phyloP scores from a whole-genome alignment of 2,113 vertebrate genomes.

The Lichenostomus cassidix region DNA sequence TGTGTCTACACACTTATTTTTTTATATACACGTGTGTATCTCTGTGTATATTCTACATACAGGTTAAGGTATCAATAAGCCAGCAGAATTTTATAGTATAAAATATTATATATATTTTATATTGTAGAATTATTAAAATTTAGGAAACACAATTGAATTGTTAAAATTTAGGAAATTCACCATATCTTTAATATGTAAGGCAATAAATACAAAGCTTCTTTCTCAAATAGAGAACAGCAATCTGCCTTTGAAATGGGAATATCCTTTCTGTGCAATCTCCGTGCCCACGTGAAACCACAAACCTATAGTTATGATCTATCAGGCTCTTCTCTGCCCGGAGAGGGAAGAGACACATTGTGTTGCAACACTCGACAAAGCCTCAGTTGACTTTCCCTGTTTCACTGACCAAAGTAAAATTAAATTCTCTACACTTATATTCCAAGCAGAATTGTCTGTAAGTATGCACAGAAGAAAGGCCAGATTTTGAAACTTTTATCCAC shows the following conservation, averaged over 20 bases:
- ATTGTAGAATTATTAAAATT: not conserved
- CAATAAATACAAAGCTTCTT: not conserved
- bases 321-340: not conserved
- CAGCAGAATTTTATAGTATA: not conserved
- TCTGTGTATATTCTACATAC: not conserved
- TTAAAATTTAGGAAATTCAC: not conserved
- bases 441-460: not conserved
- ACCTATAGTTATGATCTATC: rapidly evolving
- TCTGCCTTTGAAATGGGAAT: not conserved
- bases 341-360: not conserved
- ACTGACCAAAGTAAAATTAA: not conserved
- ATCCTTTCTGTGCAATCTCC: not conserved
- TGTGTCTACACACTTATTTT: not conserved
- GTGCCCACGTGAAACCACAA: not conserved
- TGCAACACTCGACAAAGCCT: not conserved
- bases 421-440: not conserved
- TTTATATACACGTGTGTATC: not conserved
- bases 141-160: not conserved
- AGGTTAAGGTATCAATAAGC: not conserved
- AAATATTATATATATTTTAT: not conserved
- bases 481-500: not conserved
- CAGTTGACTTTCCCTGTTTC: not conserved
- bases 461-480: not conserved
- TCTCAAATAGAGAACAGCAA: not conserved
- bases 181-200: not conserved